Conservation (phyloP, 2,113 vertebrate species). For the Cheirogaleus medius region DNA sequence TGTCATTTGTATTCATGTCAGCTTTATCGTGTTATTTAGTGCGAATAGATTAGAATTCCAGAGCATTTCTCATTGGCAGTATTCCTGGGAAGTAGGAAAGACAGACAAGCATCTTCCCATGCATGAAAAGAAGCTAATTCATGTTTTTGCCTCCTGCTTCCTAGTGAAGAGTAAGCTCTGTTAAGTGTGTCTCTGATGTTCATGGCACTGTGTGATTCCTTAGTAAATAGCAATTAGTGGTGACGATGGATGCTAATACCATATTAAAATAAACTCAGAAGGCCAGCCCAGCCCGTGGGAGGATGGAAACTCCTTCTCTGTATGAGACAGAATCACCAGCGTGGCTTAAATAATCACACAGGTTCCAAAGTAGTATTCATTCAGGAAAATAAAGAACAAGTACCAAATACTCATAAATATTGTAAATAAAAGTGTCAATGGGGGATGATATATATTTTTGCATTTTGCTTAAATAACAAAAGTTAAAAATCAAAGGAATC, state of each 20-base stretch:
- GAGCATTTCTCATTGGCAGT: neutral
- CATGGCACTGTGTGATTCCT: neutral
- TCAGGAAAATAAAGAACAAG: neutral
- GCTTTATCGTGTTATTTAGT: neutral
- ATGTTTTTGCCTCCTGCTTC: neutral
- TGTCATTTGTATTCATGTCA: neutral
- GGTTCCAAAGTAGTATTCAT: neutral
- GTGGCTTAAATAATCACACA: neutral
- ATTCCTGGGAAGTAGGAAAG: neutral
- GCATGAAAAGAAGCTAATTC: constrained; percentile 2
- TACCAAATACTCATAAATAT: neutral
- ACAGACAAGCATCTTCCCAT: neutral
- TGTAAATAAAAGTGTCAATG: neutral
- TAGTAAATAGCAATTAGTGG: constrained; percentile 59
- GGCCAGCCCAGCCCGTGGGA: neutral
- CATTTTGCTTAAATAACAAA: neutral
- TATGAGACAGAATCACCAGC: neutral
- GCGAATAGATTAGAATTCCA: constrained; percentile 38
- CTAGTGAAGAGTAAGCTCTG: neutral
- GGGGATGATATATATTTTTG: neutral
- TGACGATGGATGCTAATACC: neutral
- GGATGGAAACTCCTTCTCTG: neutral
- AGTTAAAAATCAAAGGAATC: neutral
- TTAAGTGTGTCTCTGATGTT: constrained; percentile 36
- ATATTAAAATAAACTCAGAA: neutral